Percentiles rank a stretch among this genome's conserved stretches.
Conservation (phyloP, 2,797 vertebrate species). For the Loriculus beryllinus region DNA sequence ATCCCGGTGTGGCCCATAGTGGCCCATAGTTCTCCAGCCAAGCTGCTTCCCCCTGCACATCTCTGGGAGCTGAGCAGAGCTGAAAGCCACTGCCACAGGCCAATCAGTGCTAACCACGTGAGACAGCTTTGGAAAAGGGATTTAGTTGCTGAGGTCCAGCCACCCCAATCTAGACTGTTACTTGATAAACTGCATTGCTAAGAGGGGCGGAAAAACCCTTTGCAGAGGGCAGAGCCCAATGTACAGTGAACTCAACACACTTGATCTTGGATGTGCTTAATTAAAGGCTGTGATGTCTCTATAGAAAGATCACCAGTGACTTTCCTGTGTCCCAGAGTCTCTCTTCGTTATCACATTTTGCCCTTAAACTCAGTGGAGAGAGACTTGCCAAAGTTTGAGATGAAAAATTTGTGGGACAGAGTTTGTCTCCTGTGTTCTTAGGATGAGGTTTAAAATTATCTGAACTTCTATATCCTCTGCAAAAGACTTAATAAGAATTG, state of each 20-base stretch:
- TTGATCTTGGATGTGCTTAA: neutral
- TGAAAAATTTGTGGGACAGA: neutral
- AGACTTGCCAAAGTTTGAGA: neutral
- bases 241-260: neutral
- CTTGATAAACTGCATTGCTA: neutral
- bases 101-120: neutral
- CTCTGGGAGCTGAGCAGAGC: neutral
- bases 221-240: neutral
- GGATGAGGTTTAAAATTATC: neutral
- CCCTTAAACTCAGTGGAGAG: neutral
- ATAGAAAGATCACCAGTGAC: neutral
- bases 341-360: neutral
- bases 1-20: neutral
- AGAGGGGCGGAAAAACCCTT: neutral
- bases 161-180: neutral
- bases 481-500: neutral
- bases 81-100: fast-evolving
- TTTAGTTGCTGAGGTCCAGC: neutral
- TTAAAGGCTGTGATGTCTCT: neutral
- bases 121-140: neutral
- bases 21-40: neutral
- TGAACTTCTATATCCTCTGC: neutral
- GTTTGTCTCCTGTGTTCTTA: neutral
- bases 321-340: neutral
- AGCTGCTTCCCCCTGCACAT: neutral